Base-by-base conservation (phyloP, 2,888 invertebrate species). In the Muscina levida region DNA sequence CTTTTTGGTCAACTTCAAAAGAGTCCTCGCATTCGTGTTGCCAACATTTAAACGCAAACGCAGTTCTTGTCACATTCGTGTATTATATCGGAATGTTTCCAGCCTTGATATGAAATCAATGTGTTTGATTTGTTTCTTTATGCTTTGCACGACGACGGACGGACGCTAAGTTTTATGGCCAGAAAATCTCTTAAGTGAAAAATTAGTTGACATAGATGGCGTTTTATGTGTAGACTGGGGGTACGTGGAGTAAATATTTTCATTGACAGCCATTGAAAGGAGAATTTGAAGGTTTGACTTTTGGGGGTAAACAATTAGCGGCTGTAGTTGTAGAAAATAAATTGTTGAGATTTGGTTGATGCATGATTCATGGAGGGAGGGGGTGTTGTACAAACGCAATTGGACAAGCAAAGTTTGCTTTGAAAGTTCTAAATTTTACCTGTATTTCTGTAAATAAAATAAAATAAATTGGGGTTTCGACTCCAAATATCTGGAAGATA, bases 81-180 rank as follows among this genome's bases (percentile, higher is more conserved):
- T 42, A 31, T 17, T 44, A 19, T 59, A 24, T 59, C 31, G 59
- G 11, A 72, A 67, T 37, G 48, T 68, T 68, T 53, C 44, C 67
- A 81, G 81, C 81, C 81, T 81, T 81, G 77, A 77, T 77, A 74
- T 77, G 17, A 73, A 74, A 74, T 74, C 81, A 81, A 81, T 81
- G 81, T 77, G 37, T n/a, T 53, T 53, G 53, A 24, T 10, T 51
- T 53, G 11, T 31, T 31, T 24, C 10, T 24, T 24, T 22, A 11
- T 22, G 53, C 11, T 2, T 22, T 53, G 10, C 24, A 22, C 22
- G 51, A 22, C 24, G n/a, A n/a, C n/a, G n/a, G n/a, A n/a, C n/a
- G n/a, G n/a, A n/a, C n/a, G n/a, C n/a, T n/a, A n/a, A n/a, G n/a
- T 53, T 53, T 3, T 53, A 24, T 53, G 53, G 53, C 53, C 53